Evolutionary conservation across 2,113 vertebrate genomes (phyloP).

Genomic region (Charina bottae): DNA sequence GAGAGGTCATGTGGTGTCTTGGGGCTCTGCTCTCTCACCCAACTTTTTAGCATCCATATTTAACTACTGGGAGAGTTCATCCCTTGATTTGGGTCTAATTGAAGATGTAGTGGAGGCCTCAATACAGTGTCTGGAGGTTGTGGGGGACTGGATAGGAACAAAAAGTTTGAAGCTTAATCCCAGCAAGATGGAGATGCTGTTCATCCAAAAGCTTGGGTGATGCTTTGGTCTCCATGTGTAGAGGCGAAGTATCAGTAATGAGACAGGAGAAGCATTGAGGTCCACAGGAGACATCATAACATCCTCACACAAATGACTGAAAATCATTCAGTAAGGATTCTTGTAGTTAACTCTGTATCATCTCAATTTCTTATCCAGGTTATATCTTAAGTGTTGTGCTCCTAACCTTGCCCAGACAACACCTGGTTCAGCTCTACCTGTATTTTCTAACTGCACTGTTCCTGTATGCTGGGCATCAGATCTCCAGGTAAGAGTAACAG

Average conservation of each 20-base stretch:
- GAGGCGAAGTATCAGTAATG: not conserved
- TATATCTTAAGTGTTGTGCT: conserved; percentile 96
- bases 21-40: not conserved
- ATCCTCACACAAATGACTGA: not conserved
- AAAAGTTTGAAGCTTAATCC: not conserved
- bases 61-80: not conserved
- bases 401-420: conserved; percentile 93
- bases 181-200: not conserved
- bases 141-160: not conserved
- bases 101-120: not conserved
- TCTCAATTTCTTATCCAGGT: conserved; percentile 77
- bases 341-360: conserved; percentile 14
- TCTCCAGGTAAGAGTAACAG: conserved; percentile 86
- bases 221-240: not conserved
- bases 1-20: not conserved
- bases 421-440: conserved; percentile 94
- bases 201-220: not conserved
- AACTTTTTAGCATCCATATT: not conserved
- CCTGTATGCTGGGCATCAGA: conserved; percentile 96
- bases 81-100: not conserved
- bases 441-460: conserved; percentile 94
- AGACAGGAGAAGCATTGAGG: not conserved
- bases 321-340: conserved; percentile 12
- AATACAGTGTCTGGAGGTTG: not conserved
- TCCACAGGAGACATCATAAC: not conserved